phyloP scores from a whole-genome alignment of 2,797 vertebrate species.

The Psittacula derbiana region DNA sequence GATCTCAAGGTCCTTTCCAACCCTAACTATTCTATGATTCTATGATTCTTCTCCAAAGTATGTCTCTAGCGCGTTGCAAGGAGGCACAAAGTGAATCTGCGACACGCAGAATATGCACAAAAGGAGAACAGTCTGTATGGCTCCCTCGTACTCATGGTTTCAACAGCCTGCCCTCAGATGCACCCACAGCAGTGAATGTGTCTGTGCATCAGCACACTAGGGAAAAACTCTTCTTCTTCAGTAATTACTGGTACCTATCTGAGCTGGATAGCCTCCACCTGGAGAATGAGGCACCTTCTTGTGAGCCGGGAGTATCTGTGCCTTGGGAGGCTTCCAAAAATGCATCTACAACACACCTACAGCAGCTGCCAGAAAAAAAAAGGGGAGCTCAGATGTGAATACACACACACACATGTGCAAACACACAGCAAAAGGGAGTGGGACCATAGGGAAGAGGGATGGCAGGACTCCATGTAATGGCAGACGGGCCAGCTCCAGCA shows the following conservation, averaged over 20 bases:
- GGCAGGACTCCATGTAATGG: conserved; percentile 31
- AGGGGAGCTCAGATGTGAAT: not conserved
- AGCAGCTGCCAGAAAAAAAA: not conserved
- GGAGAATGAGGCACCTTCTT: not conserved
- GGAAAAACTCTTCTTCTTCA: not conserved
- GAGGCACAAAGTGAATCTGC: not conserved
- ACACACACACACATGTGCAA: not conserved
- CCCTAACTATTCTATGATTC: too few relatives aligned
- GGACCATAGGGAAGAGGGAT: not conserved
- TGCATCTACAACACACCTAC: not conserved
- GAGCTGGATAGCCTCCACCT: not conserved
- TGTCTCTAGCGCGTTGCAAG: not conserved
- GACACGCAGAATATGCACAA: not conserved
- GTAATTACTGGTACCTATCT: not conserved
- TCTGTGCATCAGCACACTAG: rapidly evolving
- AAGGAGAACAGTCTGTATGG: not conserved
- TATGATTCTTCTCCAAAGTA: not conserved
- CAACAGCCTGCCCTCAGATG: not conserved
- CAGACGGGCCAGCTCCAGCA: not conserved
- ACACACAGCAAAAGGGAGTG: not conserved
- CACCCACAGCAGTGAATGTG: not conserved
- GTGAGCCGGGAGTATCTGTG: not conserved
- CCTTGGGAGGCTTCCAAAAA: not conserved
- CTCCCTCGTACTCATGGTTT: not conserved
- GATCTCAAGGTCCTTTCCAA: too few relatives aligned